phyloP scores from a whole-genome alignment of 2,797 vertebrate genomes.

The Carcharodon carcharias region DNA sequence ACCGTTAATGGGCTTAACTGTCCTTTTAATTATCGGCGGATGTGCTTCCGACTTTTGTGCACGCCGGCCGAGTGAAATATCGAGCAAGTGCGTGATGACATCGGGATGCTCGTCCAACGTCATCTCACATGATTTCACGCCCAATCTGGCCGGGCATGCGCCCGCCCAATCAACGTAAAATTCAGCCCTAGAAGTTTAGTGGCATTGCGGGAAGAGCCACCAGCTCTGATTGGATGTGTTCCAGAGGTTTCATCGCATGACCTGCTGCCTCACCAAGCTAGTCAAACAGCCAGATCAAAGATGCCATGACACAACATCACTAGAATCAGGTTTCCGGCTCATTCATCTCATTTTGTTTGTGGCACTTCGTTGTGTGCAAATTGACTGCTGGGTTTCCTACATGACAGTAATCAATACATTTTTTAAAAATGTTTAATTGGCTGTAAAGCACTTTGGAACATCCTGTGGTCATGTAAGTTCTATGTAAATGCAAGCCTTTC shows the following conservation, averaged over 20 bases:
- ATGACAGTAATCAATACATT: not conserved
- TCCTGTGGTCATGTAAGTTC: not conserved
- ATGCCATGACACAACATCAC: not conserved
- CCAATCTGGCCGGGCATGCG: no score
- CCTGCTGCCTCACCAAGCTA: not conserved
- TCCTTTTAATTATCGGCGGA: no score
- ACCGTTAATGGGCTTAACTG: no score
- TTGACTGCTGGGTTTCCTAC: not conserved
- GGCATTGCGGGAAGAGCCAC: not conserved
- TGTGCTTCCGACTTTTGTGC: no score
- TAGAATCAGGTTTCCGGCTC: not conserved
- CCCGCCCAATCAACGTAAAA: no score
- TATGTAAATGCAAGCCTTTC: not conserved
- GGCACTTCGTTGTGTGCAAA: not conserved
- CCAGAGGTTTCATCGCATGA: not conserved
- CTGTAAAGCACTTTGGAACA: not conserved
- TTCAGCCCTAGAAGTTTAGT: not conserved
- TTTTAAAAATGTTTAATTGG: not conserved
- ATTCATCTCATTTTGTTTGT: not conserved
- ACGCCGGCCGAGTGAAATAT: no score
- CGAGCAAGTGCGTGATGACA: no score
- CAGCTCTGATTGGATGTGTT: not conserved
- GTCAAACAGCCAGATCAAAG: not conserved
- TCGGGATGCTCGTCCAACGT: no score
- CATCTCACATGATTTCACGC: no score